Conservation (phyloP, 2,797 vertebrate genomes). For the Coregonus suidteri region DNA sequence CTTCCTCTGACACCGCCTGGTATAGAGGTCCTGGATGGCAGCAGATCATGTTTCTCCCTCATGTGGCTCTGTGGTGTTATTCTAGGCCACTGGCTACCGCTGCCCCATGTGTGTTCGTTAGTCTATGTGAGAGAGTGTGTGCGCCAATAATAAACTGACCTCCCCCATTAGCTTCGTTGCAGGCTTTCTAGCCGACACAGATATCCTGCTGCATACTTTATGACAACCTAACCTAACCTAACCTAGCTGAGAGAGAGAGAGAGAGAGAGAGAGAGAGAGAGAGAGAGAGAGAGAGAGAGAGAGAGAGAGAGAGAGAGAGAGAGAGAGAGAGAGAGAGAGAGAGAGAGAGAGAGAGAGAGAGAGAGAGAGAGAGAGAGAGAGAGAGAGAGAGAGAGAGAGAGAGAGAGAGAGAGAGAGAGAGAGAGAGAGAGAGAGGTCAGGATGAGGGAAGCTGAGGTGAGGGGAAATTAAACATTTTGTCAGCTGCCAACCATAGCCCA, state of each 20-base stretch:
- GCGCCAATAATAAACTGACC: conserved; percentile 59
- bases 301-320: no score
- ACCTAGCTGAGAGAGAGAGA: no score
- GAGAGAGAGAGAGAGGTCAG: neutral
- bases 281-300: no score
- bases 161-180: neutral
- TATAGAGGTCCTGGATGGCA: neutral
- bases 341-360: no score
- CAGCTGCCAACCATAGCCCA: neutral
- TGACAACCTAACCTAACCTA: conserved; percentile 34
- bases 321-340: no score
- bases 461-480: conserved; percentile 8
- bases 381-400: no score
- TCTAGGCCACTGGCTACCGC: conserved; percentile 53
- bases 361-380: no score
- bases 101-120: conserved; percentile 44
- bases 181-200: conserved; percentile 55
- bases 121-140: conserved; percentile 20
- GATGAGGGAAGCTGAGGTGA: conserved; percentile 15
- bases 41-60: conserved; percentile 43
- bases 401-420: neutral
- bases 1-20: no score
- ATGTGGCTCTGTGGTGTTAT: conserved; percentile 56
- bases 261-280: no score
- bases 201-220: conserved; percentile 58